Evolutionary conservation across 2,888 invertebrate genomes (phyloP).

Genomic region (Dascillus cervinus): DNA sequence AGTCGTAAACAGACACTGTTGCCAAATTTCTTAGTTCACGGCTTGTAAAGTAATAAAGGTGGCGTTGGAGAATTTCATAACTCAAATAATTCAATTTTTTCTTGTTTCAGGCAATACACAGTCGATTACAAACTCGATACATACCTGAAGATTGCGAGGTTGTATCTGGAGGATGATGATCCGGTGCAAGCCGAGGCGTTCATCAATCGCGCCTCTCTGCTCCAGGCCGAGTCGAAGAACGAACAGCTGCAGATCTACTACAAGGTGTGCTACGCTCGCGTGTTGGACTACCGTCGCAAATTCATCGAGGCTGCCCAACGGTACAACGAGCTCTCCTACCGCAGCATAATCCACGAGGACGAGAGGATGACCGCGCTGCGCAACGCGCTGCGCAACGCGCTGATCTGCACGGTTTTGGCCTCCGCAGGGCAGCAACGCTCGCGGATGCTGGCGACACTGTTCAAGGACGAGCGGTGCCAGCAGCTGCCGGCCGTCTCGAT

Average conservation of each 20-base stretch:
- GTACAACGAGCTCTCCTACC: slow-evolving; percentile 84
- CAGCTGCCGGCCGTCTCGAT: slow-evolving; percentile 91
- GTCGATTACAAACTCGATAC: slow-evolving; percentile 96
- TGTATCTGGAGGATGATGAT: slow-evolving; percentile 94
- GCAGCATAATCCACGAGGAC: slow-evolving; percentile 84
- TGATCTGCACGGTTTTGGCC: slow-evolving; percentile 94
- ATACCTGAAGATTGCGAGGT: slow-evolving; percentile 90
- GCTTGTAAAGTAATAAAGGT: too few species aligned
- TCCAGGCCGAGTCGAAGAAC: slow-evolving; percentile 88
- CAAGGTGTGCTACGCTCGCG: slow-evolving; percentile 96
- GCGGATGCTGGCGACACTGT: slow-evolving; percentile 92
- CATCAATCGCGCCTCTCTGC: slow-evolving; percentile 89
- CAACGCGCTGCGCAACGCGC: too few species aligned
- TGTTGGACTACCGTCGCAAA: slow-evolving; percentile 90
- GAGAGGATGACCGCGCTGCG: slow-evolving; percentile 91
- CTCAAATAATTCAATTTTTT: too few species aligned
- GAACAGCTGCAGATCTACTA: slow-evolving; percentile 93
- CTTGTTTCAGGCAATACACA: slow-evolving; percentile 72
- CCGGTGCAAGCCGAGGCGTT: slow-evolving; percentile 94
- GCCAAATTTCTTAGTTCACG: too few species aligned
- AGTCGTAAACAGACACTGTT: too few species aligned
- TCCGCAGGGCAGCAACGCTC: slow-evolving; percentile 96
- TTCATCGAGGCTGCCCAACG: slow-evolving; percentile 80
- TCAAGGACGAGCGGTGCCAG: slow-evolving; percentile 97
- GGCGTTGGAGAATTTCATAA: too few species aligned